These are phyloP conservation scores for Brachionus paranguensis DNA, from an alignment of 1,140 invertebrate species.

Conservation along the genomic window DNA sequence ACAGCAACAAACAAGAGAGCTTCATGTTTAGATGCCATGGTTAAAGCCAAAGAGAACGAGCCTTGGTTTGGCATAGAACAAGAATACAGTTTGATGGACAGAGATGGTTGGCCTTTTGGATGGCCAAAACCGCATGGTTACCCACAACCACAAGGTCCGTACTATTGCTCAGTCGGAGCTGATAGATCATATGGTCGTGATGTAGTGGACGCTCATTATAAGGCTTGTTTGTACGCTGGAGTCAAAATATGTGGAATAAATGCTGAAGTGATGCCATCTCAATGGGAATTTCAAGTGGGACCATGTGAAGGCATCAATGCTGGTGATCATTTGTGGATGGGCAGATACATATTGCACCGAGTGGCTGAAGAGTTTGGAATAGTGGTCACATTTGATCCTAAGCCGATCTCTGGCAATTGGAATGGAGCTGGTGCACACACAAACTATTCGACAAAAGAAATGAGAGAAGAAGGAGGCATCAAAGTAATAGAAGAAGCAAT, in stretches of 20 bases:
- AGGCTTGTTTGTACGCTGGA: constrained; percentile 71
- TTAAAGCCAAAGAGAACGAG: constrained; percentile 66
- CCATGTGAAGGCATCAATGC: constrained; percentile 73
- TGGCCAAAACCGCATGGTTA: constrained; percentile 85
- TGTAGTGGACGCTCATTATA: constrained; percentile 78
- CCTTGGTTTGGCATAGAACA: constrained; percentile 94
- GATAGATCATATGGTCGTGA: constrained; percentile 75
- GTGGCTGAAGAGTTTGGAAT: constrained; percentile 86
- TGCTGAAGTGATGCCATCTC: constrained; percentile 86
- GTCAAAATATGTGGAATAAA: constrained; percentile 82
- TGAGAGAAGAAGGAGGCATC: constrained; percentile 75
- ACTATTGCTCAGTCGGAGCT: constrained; percentile 91
- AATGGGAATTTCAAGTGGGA: constrained; percentile 60
- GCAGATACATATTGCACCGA: constrained; percentile 69
- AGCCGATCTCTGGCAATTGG: constrained; percentile 75
- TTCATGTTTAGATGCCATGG: constrained; percentile 67
- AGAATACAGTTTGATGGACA: constrained; percentile 84
- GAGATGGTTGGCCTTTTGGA: constrained; percentile 79
- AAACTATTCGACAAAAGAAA: constrained; percentile 81
- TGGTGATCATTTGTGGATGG: constrained; percentile 84
- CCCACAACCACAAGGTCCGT: constrained; percentile 78
- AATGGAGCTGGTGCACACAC: constrained; percentile 82
- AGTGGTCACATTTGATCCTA: constrained; percentile 77
- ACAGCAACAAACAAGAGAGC: constrained; percentile 68
- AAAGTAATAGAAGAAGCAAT: constrained; percentile 59